These are phyloP conservation scores for Leucania comma DNA, from an alignment of 2,888 invertebrate genomes.

Conservation along the genomic window DNA sequence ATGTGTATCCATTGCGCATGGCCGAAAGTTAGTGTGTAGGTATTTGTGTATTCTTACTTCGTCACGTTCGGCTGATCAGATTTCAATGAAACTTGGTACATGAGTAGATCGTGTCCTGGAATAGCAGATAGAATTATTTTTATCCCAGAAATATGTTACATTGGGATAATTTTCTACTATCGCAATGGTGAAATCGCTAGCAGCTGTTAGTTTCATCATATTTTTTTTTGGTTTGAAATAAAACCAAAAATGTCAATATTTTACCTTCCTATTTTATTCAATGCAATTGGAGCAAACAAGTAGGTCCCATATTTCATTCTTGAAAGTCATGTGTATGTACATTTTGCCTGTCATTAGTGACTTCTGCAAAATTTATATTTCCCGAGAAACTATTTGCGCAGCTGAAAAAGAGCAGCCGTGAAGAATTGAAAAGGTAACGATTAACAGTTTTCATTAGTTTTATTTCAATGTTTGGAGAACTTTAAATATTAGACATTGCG, in stretches of 20 bases:
- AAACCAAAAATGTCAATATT: not conserved
- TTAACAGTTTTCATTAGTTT: not conserved
- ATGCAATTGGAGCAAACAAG: not conserved
- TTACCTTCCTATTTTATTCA: not conserved
- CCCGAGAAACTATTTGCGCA: not conserved
- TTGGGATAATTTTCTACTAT: too few relatives aligned
- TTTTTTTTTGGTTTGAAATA: not conserved
- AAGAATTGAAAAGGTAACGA: not conserved
- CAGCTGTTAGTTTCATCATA: too few relatives aligned
- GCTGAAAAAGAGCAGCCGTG: not conserved
- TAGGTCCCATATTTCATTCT: not conserved
- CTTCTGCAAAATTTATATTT: constrained; percentile 11
- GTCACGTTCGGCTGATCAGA: too few relatives aligned
- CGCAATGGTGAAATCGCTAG: too few relatives aligned
- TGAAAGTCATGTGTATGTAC: constrained; percentile 19
- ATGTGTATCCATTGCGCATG: too few relatives aligned
- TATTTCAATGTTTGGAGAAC: not conserved
- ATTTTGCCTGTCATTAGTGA: constrained; percentile 5
- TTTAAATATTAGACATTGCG: constrained; percentile 1
- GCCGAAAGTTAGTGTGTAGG: too few relatives aligned
- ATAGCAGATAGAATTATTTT: too few relatives aligned
- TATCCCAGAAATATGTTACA: too few relatives aligned
- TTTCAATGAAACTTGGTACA: too few relatives aligned
- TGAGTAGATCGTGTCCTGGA: too few relatives aligned
- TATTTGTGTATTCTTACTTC: too few relatives aligned